Base-by-base conservation (phyloP, 2,888 invertebrate species). In the Nineta flava region DNA sequence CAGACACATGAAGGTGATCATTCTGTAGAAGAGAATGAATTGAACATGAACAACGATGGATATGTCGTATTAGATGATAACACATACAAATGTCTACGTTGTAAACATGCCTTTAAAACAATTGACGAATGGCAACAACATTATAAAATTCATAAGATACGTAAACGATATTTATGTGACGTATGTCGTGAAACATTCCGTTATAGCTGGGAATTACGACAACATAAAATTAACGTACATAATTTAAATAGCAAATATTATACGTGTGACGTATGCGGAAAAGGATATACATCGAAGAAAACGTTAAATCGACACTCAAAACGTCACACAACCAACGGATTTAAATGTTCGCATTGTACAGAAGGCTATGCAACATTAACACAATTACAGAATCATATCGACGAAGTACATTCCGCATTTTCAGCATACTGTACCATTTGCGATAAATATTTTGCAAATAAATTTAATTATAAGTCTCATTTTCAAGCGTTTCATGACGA, bases 171-270 rank as follows among this genome's bases (percentile, higher is more conserved):
- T 35, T 52, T 57, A 42, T 60, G 60, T 46, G 53, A 57, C 10
- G 47, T 57, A 1, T 60, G 60, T 44, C 53, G 51, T 10, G 56
- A 55, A 7, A 55, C 56, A 43, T 60, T 59, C 44, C 54, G 57
- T 15, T 56, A 55, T 42, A 54, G n/a, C 57, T 59, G 57, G 45
- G 57, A 58, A 40, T 53, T 59, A 5, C 52, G 53, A 9, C 57
- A 56, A 12, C 60, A 60, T 44, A 55, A 56, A 13, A 45, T 45
- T 12, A 19, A 12, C 2, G 17, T 31, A n/a, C 49, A 49, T 21
- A 42, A 44, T 21, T 21, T 21, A 6, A 44, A 49, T 34, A n/a
- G 38, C 7, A 34, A 21, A 13, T 32, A 44, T 17, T 38, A 31
- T 9, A 15, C 19, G 2, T 49, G 49, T 26, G 44, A 49, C 13